Evolutionary conservation across 2,888 invertebrate species (phyloP).

Genomic region (Octonoba sinensis): DNA sequence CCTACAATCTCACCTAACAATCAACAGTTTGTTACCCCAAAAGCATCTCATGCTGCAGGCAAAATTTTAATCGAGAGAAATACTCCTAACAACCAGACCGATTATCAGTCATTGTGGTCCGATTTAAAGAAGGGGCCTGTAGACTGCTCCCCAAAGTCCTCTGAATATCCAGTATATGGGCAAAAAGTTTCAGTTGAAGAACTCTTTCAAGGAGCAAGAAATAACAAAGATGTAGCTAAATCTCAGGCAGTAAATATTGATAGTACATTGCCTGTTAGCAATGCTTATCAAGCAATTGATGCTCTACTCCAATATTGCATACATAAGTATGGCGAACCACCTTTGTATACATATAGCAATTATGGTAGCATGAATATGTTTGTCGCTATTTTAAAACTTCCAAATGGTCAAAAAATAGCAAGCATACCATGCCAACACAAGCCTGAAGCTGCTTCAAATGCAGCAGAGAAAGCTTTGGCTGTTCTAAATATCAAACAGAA

Average conservation of each 20-base stretch:
- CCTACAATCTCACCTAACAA: background rate
- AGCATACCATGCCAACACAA: constrained; percentile 35
- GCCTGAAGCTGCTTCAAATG: constrained; percentile 46
- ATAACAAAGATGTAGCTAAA: constrained; percentile 11
- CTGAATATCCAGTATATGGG: constrained; percentile 24
- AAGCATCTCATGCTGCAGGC: background rate
- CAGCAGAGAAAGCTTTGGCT: constrained; percentile 42
- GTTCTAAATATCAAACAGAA: background rate
- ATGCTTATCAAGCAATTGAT: background rate
- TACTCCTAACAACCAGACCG: constrained; percentile 4
- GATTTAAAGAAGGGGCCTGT: constrained; percentile 40
- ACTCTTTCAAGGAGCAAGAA: constrained; percentile 47
- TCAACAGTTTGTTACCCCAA: constrained; percentile 58
- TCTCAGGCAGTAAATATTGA: background rate
- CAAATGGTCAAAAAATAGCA: constrained; percentile 37
- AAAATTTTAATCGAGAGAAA: background rate
- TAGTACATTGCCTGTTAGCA: no score
- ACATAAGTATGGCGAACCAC: constrained; percentile 21
- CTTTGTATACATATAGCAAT: constrained; percentile 36
- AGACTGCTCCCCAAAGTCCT: constrained; percentile 8
- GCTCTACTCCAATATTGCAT: constrained; percentile 23
- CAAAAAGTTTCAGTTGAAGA: constrained; percentile 56
- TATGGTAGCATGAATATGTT: constrained; percentile 23
- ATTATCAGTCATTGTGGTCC: constrained; percentile 46
- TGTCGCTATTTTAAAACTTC: constrained; percentile 39